These are phyloP conservation scores for Tiaroga cobitis DNA, from an alignment of 2,797 vertebrate genomes.

Conservation along the genomic window DNA sequence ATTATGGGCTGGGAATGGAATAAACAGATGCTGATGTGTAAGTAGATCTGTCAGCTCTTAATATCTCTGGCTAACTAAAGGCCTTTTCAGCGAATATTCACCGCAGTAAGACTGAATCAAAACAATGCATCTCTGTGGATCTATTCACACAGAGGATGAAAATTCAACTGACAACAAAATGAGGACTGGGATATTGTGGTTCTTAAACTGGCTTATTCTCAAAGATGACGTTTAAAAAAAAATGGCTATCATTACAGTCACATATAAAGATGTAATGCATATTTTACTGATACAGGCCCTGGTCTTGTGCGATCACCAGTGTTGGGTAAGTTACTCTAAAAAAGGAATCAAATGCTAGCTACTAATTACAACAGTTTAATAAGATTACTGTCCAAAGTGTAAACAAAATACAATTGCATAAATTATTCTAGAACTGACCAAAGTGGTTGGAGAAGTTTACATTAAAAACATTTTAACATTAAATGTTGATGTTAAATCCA, in stretches of 20 bases:
- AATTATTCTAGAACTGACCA: background rate
- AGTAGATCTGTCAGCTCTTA: conserved; percentile 17
- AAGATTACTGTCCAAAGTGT: too few species aligned
- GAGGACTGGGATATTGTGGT: background rate
- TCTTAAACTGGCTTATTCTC: background rate
- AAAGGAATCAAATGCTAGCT: too few species aligned
- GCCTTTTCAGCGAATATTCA: background rate
- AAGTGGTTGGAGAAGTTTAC: background rate
- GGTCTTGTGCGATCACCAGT: background rate
- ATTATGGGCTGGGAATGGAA: background rate
- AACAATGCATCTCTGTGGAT: background rate
- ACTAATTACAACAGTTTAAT: too few species aligned
- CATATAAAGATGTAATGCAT: background rate
- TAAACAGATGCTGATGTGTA: conserved; percentile 4
- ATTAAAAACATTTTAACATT: background rate
- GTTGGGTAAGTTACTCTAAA: background rate
- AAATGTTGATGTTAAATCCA: background rate
- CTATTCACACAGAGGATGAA: background rate
- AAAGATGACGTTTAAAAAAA: background rate
- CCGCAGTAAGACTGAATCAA: background rate
- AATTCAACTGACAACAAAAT: conserved; percentile 17
- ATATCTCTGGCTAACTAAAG: conserved; percentile 13
- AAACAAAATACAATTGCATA: background rate
- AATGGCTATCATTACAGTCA: background rate
- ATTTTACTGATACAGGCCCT: background rate